Base-by-base conservation (phyloP, 2,797 vertebrate genomes). In the Tokudaia muenninki region DNA sequence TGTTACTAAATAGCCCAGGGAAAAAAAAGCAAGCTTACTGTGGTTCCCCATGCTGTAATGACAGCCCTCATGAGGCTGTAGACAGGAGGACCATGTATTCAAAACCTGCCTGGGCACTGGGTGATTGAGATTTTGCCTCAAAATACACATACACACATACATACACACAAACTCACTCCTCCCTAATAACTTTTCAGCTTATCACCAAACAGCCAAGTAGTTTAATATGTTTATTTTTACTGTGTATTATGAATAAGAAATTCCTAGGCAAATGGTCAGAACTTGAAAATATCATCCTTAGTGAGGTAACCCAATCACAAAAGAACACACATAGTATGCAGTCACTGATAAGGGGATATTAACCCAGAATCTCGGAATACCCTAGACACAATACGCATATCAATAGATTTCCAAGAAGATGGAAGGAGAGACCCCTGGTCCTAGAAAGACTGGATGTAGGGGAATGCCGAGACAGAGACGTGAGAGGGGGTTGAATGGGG, bases 221-320 rank as follows among this genome's bases (percentile, higher is more conserved):
- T 90, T 87, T 57, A 67, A 83, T 44, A 77, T 59, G n/a, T 92
- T 83, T 59, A 41, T 41, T 94, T 79, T 88, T 63, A 80, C 24
- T 59, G 17, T 67, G 31, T 17, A 77, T 2, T 87, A 31, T 91
- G 77, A 78, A 83, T 87, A 24, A 83, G 50, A 88, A 96, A 57
- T 31, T 41, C 41, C 41, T 41, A 41, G 41, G 41, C 41, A 41
- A 41, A 41, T 41, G 41, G 41, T 41, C 41, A 41, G 41, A 41
- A 41, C 41, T 41, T 41, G 41, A 41, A 41, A 41, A 41, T 41
- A 41, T 41, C 41, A 41, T 41, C 41, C 41, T 41, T 41, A 41
- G 41, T 41, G 41, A 41, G 41, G 41, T 41, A 41, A 41, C 41
- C 41, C 41, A 41, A 41, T 41, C 41, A 41, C 41, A 41, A 41